Base-by-base conservation (phyloP, 2,113 vertebrate genomes). In the Tragelaphus buxtoni region DNA sequence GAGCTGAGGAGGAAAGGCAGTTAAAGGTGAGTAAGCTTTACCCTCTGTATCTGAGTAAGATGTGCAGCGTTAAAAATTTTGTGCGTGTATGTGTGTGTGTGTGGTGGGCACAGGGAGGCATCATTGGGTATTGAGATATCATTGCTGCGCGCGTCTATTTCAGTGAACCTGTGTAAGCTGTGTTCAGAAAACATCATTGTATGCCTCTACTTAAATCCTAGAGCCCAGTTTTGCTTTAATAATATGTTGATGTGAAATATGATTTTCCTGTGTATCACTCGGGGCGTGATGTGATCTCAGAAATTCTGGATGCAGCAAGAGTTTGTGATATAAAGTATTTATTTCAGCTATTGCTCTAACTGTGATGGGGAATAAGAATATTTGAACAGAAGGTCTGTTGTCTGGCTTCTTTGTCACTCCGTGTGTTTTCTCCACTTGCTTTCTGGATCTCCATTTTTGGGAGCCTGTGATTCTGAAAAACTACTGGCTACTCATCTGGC, bases 381-480 rank as follows among this genome's bases (percentile, higher is more conserved):
- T 42, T 35, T 63, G 26, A 72, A 45, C 20, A 76, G 42, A 32
- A 77, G 32, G 3, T 20, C 10, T 91, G 3, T 7, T 28, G 32
- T 80, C 93, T 84, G 56, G 30, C 49, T 86, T 42, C 53, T 82
- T 81, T 82, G 17, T 69, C 49, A n/a, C 63, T 35, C 77, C 8
- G 4, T 86, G 12, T 85, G 4, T 65, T 81, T 87, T 39, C 28
- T 74, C 24, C 8, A 28, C 8, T 84, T 79, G 72, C 35, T 83
- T 89, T 9, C 30, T 84, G 82, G 14, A 63, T 77, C 26, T 72
- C 12, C 42, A 32, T 56, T 88, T 89, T 65, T 60, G 9, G n/a
- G 47, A 94, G 74, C 88, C 60, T 76, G 45, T 96, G 60, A 51
- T 30, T 97, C 20, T 94, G 24, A 89, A 81, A 60, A 97, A 58